Conservation (phyloP, 1,140 invertebrate genomes). For the Habropoda laboriosa region DNA sequence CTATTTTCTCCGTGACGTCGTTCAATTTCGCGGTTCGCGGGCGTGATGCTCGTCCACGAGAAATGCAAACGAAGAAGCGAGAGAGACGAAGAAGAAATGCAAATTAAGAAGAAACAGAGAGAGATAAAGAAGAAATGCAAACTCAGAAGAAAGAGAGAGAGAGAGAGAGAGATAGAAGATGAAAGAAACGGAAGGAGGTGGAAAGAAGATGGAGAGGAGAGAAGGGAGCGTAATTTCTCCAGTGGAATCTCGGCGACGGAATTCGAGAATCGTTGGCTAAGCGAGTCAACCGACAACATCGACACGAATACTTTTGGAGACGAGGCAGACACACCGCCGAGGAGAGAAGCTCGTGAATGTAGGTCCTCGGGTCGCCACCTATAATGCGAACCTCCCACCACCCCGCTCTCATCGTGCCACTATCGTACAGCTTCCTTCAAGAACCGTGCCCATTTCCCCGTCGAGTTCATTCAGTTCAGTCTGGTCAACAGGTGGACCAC, state of each 20-base stretch:
- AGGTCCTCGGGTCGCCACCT: constrained; percentile 77
- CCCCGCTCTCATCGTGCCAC: constrained; percentile 41
- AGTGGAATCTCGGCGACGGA: constrained; percentile 57
- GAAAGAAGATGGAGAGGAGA: no score
- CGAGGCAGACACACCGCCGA: constrained; percentile 8
- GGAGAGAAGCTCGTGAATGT: constrained; percentile 70
- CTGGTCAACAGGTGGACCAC: constrained; percentile 61
- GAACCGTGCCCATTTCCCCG: constrained; percentile 50
- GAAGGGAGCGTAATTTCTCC: constrained; percentile 59
- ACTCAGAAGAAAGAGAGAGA: neutral
- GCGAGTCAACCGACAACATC: constrained; percentile 40
- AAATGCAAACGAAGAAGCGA: neutral
- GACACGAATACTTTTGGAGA: constrained; percentile 61
- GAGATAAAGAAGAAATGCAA: no score
- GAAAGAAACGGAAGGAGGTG: no score
- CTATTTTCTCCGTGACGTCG: neutral
- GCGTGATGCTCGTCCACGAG: constrained; percentile 6
- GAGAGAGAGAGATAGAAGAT: no score
- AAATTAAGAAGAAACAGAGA: neutral
- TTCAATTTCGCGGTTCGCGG: constrained; percentile 31
- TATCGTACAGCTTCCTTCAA: constrained; percentile 58
- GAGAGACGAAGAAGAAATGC: neutral
- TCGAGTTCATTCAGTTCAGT: constrained; percentile 54
- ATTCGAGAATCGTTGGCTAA: constrained; percentile 58
- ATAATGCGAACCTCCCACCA: constrained; percentile 73